phyloP scores from a whole-genome alignment of 2,797 vertebrate species.

The Notamacropus eugenii region DNA sequence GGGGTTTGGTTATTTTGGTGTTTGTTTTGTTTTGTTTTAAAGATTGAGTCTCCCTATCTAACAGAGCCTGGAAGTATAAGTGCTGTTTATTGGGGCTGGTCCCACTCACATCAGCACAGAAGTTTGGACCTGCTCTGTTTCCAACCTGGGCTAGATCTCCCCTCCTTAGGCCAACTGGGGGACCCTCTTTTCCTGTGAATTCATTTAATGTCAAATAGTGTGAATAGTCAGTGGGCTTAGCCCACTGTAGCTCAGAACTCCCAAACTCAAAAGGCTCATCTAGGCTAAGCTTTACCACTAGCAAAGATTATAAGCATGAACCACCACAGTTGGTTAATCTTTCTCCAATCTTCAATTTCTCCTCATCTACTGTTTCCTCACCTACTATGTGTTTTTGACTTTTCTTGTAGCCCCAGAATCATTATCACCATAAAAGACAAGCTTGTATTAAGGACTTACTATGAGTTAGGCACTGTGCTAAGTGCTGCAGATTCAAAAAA shows the following conservation, averaged over 20 bases:
- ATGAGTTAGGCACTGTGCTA: not conserved
- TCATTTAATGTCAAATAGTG: not conserved
- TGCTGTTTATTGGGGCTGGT: not conserved
- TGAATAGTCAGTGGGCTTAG: not conserved
- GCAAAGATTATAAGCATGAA: no score
- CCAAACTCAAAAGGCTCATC: not conserved
- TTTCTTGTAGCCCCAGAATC: not conserved
- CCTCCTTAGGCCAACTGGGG: not conserved
- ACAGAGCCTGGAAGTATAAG: not conserved
- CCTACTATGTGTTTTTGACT: not conserved
- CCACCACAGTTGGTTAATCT: no score
- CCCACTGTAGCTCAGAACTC: not conserved
- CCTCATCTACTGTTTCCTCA: not conserved
- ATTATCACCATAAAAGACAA: not conserved
- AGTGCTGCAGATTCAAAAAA: not conserved
- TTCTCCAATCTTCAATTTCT: not conserved
- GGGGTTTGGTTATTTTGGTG: not conserved
- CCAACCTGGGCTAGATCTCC: not conserved
- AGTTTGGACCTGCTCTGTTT: not conserved
- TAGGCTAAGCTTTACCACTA: not conserved
- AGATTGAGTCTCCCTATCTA: not conserved
- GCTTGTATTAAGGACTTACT: not conserved
- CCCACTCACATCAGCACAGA: not conserved
- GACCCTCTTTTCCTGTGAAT: not conserved
- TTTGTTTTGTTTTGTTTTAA: not conserved